A percentile compares a stretch with the other conserved stretches of the same genome.
phyloP scores from a whole-genome alignment of 2,888 invertebrate species.

The Anarsia innoxiella region DNA sequence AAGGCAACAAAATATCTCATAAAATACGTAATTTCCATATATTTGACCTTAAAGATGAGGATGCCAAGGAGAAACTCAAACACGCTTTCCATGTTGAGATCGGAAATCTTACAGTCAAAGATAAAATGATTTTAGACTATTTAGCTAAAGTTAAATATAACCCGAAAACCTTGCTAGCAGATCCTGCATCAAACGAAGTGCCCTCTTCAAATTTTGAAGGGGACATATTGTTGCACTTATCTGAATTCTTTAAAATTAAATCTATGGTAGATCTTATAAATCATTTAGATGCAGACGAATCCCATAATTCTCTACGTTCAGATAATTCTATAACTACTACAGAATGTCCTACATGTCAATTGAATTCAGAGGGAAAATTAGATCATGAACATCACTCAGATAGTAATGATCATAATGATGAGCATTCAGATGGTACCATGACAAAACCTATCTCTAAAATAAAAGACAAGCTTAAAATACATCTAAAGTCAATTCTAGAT shows the following conservation, averaged over 20 bases:
- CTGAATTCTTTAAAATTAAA: conserved; percentile 57
- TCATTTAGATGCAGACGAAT: conserved; percentile 13
- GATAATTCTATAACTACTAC: no score
- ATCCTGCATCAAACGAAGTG: conserved; percentile 19
- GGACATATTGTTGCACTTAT: conserved; percentile 48
- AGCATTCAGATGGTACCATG: no score
- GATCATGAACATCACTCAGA: no score
- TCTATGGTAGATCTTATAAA: conserved; percentile 51
- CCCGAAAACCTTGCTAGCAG: conserved; percentile 39
- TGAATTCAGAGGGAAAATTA: no score
- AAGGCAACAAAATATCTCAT: conserved; percentile 30
- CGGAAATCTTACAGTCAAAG: conserved; percentile 37
- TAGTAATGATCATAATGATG: no score
- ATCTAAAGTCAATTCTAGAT: conserved; percentile 52
- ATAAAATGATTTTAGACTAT: conserved; percentile 54
- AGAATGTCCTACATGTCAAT: background rate
- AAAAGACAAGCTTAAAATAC: conserved; percentile 50
- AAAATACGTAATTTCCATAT: conserved; percentile 32
- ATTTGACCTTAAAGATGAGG: conserved; percentile 24
- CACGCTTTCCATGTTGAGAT: conserved; percentile 35
- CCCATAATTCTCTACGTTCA: background rate
- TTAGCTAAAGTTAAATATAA: conserved; percentile 42
- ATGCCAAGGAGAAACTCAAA: conserved; percentile 31
- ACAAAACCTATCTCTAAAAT: no score
- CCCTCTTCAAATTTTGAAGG: conserved; percentile 36